Evolutionary conservation across 2,113 vertebrate species (phyloP), one percentile per base, ranked within the genome.

Genomic region (Puffinus mauretanicus): DNA sequence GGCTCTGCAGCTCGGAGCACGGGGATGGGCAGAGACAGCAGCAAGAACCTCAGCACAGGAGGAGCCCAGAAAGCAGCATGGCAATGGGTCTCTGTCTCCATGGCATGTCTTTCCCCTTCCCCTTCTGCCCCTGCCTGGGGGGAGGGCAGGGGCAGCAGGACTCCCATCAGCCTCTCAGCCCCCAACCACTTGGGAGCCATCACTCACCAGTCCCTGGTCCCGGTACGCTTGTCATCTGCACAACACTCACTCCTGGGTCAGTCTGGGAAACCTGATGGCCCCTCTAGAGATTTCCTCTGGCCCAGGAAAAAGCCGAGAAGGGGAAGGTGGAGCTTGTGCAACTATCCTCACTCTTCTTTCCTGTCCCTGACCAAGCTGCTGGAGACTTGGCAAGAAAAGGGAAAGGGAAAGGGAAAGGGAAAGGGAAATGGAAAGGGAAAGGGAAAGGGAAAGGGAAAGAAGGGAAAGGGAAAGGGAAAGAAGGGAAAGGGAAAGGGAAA

Each of bases 171-270:
- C 13, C 10, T 47, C 34, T 47, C 24, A 57, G 24, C 24, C 2
- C 9, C 10, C 34, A 55, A 2, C 21, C 12, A 20, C 58, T 20
- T 47, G 29, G 55, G 24, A 19, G 47, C 34, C 4, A 24, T 40
- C 15, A 22, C 22, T 62, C 32, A 38, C 21, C 27, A 18, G 16
- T 29, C 34, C 13, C 16, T 52, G 13, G 26, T 44, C 26, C 16
- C 0, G 1, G 20, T 44, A 38, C 0, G 1, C 16, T 22, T 34
- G 14, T 40, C 17, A 22, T 7, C 38, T 52, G 32, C 38, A 52
- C 32, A 58, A 16, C 12, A 13, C 21, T 44, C 6, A 1, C 26
- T 38, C 17, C 11, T 32, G 13, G 17, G 4, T 46, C 26, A 21
- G 13, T 16, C 36, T 69, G 40, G 40, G 21, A 75, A 75, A 85